These are phyloP conservation scores for Nasalis larvatus DNA, from an alignment of 2,113 vertebrate species.

Conservation along the genomic window DNA sequence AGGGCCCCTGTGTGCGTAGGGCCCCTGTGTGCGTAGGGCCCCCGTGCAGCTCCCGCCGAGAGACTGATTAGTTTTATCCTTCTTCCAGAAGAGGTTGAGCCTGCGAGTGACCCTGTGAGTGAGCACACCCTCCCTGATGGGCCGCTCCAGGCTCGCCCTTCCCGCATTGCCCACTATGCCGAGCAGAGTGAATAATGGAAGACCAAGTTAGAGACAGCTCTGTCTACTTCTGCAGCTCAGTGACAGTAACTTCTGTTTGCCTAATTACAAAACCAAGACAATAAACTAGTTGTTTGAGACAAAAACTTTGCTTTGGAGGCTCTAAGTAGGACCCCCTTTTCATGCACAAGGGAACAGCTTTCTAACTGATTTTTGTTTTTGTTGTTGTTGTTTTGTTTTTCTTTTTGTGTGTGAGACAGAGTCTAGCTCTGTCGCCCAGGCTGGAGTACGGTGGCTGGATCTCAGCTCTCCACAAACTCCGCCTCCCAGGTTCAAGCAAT, in stretches of 20 bases:
- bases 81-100: background rate
- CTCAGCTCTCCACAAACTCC: no score
- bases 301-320: background rate
- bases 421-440: no score
- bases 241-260: background rate
- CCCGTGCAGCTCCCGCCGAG: fast-evolving
- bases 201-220: fast-evolving
- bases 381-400: no score
- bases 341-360: background rate
- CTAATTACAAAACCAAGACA: background rate
- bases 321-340: background rate
- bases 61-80: fast-evolving
- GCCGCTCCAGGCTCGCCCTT: background rate
- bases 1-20: fast-evolving
- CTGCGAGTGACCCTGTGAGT: background rate
- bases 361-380: background rate
- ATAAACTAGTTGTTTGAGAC: background rate
- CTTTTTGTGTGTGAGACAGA: no score
- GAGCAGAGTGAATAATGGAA: fast-evolving
- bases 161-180: fast-evolving
- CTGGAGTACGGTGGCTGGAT: no score
- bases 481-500: no score
- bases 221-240: background rate
- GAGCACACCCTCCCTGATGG: fast-evolving
- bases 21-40: fast-evolving